Percentiles rank a stretch among this genome's conserved stretches.
Conservation (phyloP, 2,113 vertebrate species). For the Lonchura striata region DNA sequence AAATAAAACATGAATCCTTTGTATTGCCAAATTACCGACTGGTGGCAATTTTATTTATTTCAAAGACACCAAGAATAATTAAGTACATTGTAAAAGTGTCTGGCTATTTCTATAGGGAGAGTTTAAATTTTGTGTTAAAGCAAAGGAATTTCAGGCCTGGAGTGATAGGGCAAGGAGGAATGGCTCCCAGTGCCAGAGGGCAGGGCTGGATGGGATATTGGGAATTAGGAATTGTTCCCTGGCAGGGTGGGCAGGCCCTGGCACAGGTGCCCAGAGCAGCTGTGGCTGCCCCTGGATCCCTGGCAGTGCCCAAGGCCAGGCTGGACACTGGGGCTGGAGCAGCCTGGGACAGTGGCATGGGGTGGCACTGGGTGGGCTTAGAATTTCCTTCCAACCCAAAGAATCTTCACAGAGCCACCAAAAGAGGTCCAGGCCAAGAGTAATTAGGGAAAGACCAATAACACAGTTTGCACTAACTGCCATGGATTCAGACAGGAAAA, state of each 20-base stretch:
- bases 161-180: background rate
- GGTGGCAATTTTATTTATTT: background rate
- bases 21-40: background rate
- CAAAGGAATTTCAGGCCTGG: background rate
- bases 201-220: rapidly evolving
- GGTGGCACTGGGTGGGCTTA: rapidly evolving
- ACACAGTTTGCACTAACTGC: background rate
- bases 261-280: too few relatives aligned
- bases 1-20: background rate
- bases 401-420: background rate
- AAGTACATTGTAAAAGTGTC: background rate
- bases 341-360: background rate
- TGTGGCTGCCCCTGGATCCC: background rate
- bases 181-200: rapidly evolving
- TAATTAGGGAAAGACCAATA: background rate
- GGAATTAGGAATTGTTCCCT: background rate
- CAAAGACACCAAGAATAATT: background rate
- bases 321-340: background rate
- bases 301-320: background rate
- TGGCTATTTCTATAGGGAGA: background rate
- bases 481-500: background rate
- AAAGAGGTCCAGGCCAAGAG: background rate
- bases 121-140: background rate
- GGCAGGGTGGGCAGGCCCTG: background rate
- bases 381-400: background rate